A percentile compares a stretch with the other conserved stretches of the same genome.
phyloP scores from a whole-genome alignment of 2,113 vertebrate species.

The Ochotona curzoniae region DNA sequence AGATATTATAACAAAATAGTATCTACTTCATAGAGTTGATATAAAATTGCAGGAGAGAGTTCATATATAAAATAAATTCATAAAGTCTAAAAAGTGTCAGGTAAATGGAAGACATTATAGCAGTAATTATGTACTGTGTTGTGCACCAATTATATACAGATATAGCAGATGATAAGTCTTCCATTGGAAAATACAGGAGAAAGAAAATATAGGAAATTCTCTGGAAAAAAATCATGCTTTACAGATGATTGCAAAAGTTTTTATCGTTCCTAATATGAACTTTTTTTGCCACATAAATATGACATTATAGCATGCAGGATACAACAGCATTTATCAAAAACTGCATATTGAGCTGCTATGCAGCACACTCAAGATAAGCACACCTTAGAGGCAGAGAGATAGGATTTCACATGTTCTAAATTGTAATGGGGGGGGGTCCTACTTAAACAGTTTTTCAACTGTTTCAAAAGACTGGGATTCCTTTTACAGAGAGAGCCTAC shows the following conservation, averaged over 20 bases:
- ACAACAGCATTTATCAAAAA: background rate
- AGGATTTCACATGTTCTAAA: background rate
- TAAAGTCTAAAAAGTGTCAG: background rate
- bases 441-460: background rate
- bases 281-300: slow-evolving; percentile 46
- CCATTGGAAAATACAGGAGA: background rate
- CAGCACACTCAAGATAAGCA: background rate
- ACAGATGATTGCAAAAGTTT: slow-evolving; percentile 8
- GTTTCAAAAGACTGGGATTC: slow-evolving; percentile 20
- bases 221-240: slow-evolving; percentile 1
- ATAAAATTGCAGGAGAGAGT: background rate
- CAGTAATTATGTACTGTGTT: background rate
- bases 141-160: background rate
- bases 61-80: background rate
- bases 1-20: background rate
- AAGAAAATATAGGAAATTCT: background rate
- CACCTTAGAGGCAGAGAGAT: background rate
- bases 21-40: background rate
- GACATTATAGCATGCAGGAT: background rate
- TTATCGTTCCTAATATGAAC: slow-evolving; percentile 1
- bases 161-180: background rate
- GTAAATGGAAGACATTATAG: background rate
- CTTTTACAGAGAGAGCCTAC: slow-evolving; percentile 25
- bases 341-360: background rate
- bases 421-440: background rate